These are phyloP conservation scores for Scophthalmus maximus DNA, from an alignment of 2,113 vertebrate species.

Conservation along the genomic window DNA sequence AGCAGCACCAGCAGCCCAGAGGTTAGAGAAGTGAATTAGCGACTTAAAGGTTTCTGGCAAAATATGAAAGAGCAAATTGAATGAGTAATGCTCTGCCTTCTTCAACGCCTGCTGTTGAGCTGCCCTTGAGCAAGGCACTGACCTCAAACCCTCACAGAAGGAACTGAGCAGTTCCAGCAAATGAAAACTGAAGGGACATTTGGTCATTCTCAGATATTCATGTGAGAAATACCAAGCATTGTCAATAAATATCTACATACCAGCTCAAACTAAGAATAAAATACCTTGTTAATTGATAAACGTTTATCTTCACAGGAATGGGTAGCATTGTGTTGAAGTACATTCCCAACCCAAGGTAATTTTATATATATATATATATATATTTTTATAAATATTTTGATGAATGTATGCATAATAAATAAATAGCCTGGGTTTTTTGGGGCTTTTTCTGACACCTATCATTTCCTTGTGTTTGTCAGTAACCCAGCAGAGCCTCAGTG, in stretches of 20 bases:
- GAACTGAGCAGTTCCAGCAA: not conserved
- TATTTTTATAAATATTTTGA: not conserved
- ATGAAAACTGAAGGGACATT: not conserved
- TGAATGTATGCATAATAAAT: too few relatives aligned
- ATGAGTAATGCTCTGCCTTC: constrained; percentile 1
- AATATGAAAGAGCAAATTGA: constrained; percentile 1
- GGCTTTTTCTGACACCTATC: not conserved
- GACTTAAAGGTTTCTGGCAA: not conserved
- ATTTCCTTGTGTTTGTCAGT: constrained; percentile 67
- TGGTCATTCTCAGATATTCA: not conserved
- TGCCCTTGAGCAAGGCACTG: constrained; percentile 47
- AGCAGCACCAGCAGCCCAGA: not conserved
- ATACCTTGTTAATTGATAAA: not conserved
- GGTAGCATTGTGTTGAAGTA: constrained; percentile 96
- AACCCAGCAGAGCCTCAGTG: constrained; percentile 89
- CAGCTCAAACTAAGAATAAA: too few relatives aligned
- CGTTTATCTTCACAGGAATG: constrained; percentile 83
- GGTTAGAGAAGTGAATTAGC: not conserved
- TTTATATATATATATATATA: not conserved
- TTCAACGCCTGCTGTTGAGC: constrained; percentile 2
- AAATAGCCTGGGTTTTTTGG: too few relatives aligned
- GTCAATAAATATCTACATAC: not conserved
- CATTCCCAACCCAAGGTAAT: constrained; percentile 90
- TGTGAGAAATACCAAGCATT: not conserved
- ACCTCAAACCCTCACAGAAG: constrained; percentile 7